Percentiles rank a stretch among this genome's conserved stretches.
Conservation (phyloP, 2,797 vertebrate genomes). For the Tachyglossus aculeatus region DNA sequence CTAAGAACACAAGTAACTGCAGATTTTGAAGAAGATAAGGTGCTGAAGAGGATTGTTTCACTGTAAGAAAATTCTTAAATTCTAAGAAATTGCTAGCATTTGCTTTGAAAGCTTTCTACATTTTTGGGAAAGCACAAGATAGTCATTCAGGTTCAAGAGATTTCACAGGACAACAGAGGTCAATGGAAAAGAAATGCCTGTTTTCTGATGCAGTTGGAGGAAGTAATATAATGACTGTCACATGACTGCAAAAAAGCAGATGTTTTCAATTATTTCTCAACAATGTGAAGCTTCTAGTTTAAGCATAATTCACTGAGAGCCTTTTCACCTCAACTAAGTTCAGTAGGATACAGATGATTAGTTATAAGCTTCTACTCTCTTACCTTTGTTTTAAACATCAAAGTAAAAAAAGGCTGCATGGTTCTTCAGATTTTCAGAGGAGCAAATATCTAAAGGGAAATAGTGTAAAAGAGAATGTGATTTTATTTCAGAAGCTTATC, state of each 20-base stretch:
- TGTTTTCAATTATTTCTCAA: background rate
- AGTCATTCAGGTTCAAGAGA: background rate
- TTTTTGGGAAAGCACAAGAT: background rate
- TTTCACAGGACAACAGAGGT: background rate
- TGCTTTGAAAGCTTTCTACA: no score
- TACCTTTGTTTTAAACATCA: background rate
- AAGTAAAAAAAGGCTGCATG: background rate
- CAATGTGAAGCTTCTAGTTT: background rate
- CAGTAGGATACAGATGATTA: background rate
- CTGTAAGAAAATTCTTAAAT: no score
- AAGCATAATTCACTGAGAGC: background rate
- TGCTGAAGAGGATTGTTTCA: no score
- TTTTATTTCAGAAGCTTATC: no score
- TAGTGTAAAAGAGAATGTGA: no score
- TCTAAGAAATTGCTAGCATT: no score
- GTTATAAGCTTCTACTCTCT: no score
- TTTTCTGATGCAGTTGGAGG: constrained; percentile 17
- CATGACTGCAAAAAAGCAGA: background rate
- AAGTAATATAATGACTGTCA: background rate
- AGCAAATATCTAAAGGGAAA: no score
- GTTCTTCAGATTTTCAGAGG: background rate
- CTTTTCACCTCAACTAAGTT: background rate
- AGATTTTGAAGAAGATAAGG: no score
- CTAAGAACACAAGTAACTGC: no score
- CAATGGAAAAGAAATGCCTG: background rate